A percentile compares a stretch with the other conserved stretches of the same genome.
Conservation (phyloP, 2,797 vertebrate genomes). For the Rhodeus uyekii region DNA sequence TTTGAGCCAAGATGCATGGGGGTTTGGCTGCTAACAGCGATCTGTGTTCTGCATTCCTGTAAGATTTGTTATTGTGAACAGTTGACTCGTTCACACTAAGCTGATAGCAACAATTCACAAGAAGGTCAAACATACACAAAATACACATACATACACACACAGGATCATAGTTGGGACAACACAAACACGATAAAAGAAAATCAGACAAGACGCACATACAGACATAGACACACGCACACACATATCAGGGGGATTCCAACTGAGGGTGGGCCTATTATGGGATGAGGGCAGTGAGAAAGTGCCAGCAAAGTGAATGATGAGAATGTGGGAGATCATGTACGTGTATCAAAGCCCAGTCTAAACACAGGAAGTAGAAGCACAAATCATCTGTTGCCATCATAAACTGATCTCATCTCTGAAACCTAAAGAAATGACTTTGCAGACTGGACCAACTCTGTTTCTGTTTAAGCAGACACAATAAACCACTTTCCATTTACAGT, state of each 20-base stretch:
- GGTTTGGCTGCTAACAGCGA: slow-evolving; percentile 13
- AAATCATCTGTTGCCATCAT: slow-evolving; percentile 30
- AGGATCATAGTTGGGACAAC: neutral
- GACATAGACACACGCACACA: slow-evolving; percentile 8
- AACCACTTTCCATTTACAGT: slow-evolving; percentile 16
- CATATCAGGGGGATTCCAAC: slow-evolving; percentile 32
- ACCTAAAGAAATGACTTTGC: slow-evolving; percentile 3
- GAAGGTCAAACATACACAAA: slow-evolving; percentile 41
- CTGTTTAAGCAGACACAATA: slow-evolving; percentile 36
- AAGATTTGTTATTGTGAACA: slow-evolving; percentile 37
- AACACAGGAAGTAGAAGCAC: slow-evolving; percentile 53
- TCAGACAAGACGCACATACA: slow-evolving; percentile 3
- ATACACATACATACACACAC: slow-evolving; percentile 27
- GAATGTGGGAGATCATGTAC: slow-evolving; percentile 28
- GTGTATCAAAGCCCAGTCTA: slow-evolving; percentile 39
- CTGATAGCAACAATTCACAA: slow-evolving; percentile 17
- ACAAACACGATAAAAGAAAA: slow-evolving; percentile 11
- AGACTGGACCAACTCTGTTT: slow-evolving; percentile 16
- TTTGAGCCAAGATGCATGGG: slow-evolving; percentile 38
- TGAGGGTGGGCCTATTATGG: slow-evolving; percentile 13
- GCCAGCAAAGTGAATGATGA: slow-evolving; percentile 25
- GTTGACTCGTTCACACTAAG: slow-evolving; percentile 25
- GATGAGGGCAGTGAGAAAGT: slow-evolving; percentile 47
- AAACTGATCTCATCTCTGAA: slow-evolving; percentile 25
- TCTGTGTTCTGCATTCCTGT: slow-evolving; percentile 48